These are phyloP conservation scores for Oedothorax gibbosus DNA, from an alignment of 1,140 invertebrate genomes.

Conservation along the genomic window DNA sequence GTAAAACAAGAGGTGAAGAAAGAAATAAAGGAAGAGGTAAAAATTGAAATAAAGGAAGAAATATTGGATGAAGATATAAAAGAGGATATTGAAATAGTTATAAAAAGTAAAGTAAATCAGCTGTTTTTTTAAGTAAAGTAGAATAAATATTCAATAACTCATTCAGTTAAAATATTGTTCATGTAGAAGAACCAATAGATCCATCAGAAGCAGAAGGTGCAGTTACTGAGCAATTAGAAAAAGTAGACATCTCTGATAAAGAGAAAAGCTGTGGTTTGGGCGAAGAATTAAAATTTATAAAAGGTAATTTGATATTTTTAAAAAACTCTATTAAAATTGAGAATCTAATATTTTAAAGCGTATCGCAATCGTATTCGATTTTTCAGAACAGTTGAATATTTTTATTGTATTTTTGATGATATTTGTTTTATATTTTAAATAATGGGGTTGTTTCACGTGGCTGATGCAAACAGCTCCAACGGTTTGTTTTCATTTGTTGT, in stretches of 20 bases:
- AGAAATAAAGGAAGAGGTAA: background rate
- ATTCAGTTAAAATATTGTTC: background rate
- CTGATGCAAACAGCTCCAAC: no score
- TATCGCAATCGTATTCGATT: no score
- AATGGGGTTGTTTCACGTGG: no score
- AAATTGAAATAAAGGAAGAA: slow-evolving; percentile 3
- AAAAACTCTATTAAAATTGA: no score
- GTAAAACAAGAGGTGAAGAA: background rate
- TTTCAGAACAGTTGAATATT: no score
- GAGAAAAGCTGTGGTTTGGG: background rate
- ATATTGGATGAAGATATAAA: background rate
- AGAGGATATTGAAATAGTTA: background rate
- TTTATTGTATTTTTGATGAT: no score
- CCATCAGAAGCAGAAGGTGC: no score
- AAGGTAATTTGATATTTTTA: no score
- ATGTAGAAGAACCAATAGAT: no score
- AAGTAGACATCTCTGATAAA: background rate
- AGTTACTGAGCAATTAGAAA: background rate
- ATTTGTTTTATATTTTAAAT: no score
- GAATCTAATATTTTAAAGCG: no score
- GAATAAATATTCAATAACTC: background rate
- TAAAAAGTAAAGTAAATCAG: background rate
- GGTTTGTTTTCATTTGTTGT: no score
- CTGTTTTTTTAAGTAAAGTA: background rate
- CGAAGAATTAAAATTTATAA: background rate